These are phyloP conservation scores for Thera britannica DNA, from an alignment of 2,888 invertebrate genomes.

Conservation along the genomic window DNA sequence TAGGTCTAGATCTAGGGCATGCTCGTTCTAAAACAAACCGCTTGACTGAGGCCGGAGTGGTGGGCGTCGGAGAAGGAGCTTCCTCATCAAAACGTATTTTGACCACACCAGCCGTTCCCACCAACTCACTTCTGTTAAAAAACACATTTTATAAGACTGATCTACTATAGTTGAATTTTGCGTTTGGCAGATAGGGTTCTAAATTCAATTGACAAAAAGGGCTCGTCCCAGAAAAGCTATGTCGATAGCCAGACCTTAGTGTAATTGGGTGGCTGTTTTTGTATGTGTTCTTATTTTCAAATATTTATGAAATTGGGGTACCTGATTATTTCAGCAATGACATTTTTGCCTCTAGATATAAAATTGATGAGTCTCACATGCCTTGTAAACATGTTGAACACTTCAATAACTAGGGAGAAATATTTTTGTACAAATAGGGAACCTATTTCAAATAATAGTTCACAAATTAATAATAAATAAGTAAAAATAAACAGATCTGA, in stretches of 20 bases:
- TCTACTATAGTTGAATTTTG: neutral
- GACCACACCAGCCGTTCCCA: slow-evolving; percentile 86
- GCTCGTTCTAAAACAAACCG: slow-evolving; percentile 78
- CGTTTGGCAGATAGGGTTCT: no score
- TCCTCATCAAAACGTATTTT: slow-evolving; percentile 84
- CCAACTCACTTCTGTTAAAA: slow-evolving; percentile 86
- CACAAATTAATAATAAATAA: no score
- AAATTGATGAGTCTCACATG: neutral
- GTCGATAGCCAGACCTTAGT: no score
- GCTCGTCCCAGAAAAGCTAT: no score
- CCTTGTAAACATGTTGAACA: neutral
- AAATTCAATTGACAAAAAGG: no score
- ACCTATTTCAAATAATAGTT: no score
- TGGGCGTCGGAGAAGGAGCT: slow-evolving; percentile 78
- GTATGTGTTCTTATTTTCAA: no score
- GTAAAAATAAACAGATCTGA: no score
- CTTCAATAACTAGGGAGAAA: no score
- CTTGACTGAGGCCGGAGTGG: slow-evolving; percentile 82
- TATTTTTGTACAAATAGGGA: no score
- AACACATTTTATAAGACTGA: slow-evolving; percentile 29
- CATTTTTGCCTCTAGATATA: neutral
- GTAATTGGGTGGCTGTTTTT: no score
- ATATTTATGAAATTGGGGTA: no score
- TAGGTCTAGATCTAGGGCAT: slow-evolving; percentile 70
- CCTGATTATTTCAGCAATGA: neutral